These are phyloP conservation scores for Drosophila lacertosa DNA, from an alignment of 1,140 invertebrate species.

Conservation along the genomic window DNA sequence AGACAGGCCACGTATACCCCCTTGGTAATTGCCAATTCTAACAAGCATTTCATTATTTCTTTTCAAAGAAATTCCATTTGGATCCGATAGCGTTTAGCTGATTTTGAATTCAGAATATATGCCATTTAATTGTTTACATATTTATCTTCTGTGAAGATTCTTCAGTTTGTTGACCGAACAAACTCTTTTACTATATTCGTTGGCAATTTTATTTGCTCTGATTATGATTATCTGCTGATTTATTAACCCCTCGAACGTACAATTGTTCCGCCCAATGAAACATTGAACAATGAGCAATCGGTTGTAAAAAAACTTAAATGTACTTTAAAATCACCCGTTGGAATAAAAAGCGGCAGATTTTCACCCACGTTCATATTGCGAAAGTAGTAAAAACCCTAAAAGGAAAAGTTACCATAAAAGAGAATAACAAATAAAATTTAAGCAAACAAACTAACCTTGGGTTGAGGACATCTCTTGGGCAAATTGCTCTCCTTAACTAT, in stretches of 20 bases:
- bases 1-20: constrained; percentile 65
- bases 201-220: neutral
- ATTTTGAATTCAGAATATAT: constrained; percentile 33
- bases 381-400: constrained; percentile 43
- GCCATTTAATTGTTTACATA: constrained; percentile 10
- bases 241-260: neutral
- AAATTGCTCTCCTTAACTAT: constrained; percentile 14
- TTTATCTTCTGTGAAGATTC: constrained; percentile 9
- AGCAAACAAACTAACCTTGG: constrained; percentile 20
- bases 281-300: constrained; percentile 8
- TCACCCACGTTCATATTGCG: constrained; percentile 44
- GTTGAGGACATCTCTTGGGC: constrained; percentile 41
- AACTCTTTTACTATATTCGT: neutral
- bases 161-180: constrained; percentile 38
- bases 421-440: too few species aligned
- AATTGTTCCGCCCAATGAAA: constrained; percentile 15
- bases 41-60: constrained; percentile 26
- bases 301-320: constrained; percentile 45
- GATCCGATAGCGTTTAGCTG: constrained; percentile 14
- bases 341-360: constrained; percentile 46
- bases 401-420: neutral
- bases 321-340: constrained; percentile 38
- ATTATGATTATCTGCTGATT: neutral
- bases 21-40: constrained; percentile 45
- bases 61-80: constrained; percentile 26